phyloP scores from a whole-genome alignment of 2,888 invertebrate genomes.

The Apoderus coryli region DNA sequence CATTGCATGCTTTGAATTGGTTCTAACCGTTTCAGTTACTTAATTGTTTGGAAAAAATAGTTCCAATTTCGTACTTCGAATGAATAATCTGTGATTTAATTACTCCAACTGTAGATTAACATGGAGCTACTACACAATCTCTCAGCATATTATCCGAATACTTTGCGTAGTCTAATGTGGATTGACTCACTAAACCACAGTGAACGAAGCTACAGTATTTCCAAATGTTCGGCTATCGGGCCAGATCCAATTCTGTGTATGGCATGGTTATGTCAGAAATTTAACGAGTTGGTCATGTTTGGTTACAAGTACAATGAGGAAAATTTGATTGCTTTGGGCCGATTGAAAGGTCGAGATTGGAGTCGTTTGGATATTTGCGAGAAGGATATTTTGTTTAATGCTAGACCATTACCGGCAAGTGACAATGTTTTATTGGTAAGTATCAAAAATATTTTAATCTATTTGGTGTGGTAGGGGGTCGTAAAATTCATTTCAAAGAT shows the following conservation, averaged over 20 bases:
- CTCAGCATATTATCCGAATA: constrained; percentile 36
- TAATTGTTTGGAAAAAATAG: no score
- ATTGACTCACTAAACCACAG: constrained; percentile 38
- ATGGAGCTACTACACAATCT: constrained; percentile 39
- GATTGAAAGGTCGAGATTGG: constrained; percentile 41
- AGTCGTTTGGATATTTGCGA: constrained; percentile 42
- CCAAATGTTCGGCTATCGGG: constrained; percentile 22
- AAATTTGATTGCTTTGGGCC: constrained; percentile 48
- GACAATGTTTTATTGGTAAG: constrained; percentile 13
- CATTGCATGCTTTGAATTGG: no score
- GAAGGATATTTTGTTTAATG: constrained; percentile 30
- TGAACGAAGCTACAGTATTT: constrained; percentile 21
- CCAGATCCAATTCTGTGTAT: constrained; percentile 49
- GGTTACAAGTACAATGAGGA: constrained; percentile 46
- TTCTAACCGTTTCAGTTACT: no score
- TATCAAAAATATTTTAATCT: no score
- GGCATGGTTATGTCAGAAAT: constrained; percentile 47
- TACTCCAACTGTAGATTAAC: no score
- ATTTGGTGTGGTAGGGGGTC: no score
- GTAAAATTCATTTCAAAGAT: no score
- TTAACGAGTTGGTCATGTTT: constrained; percentile 41
- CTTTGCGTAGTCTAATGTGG: constrained; percentile 44
- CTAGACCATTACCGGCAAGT: no score
- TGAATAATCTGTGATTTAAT: no score
- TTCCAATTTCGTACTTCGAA: no score